These are phyloP conservation scores for Napeogenes sylphis DNA, from an alignment of 2,888 invertebrate genomes.

Conservation along the genomic window DNA sequence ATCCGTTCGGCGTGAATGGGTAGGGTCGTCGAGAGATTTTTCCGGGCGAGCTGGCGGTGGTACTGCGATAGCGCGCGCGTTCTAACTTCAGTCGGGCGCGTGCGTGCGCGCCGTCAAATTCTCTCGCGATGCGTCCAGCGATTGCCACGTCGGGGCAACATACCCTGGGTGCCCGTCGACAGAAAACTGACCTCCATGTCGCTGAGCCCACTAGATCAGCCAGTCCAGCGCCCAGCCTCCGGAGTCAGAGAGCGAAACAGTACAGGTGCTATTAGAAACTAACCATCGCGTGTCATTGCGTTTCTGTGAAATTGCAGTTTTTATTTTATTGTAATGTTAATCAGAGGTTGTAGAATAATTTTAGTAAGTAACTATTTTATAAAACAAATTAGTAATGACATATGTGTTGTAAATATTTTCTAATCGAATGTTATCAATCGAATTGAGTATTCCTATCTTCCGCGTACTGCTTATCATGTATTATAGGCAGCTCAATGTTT, in stretches of 20 bases:
- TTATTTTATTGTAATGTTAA: slow-evolving; percentile 11
- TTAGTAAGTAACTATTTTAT: background rate
- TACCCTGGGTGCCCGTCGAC: slow-evolving; percentile 74
- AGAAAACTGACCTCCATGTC: slow-evolving; percentile 75
- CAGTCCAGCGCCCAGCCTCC: slow-evolving; percentile 76
- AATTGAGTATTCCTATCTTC: background rate
- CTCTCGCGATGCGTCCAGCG: slow-evolving; percentile 66
- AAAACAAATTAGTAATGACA: background rate
- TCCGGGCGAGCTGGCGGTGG: slow-evolving; percentile 61
- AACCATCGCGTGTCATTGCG: slow-evolving; percentile 38
- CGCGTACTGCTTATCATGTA: background rate
- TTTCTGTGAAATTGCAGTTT: slow-evolving; percentile 33
- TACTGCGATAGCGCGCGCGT: slow-evolving; percentile 54
- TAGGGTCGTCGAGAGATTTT: slow-evolving; percentile 73
- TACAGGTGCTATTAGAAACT: slow-evolving; percentile 58
- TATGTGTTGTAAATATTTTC: background rate
- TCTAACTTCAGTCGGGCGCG: slow-evolving; percentile 62
- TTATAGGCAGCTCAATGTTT: background rate
- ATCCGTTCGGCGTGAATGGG: slow-evolving; percentile 71
- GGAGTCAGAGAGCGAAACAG: slow-evolving; percentile 72
- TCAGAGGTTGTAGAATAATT: background rate
- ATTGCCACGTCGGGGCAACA: slow-evolving; percentile 42
- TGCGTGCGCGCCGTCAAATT: slow-evolving; percentile 75
- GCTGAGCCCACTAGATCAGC: slow-evolving; percentile 63
- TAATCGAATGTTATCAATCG: background rate